Base-by-base conservation (phyloP, 2,888 invertebrate species). In the Dendrolimus pini region DNA sequence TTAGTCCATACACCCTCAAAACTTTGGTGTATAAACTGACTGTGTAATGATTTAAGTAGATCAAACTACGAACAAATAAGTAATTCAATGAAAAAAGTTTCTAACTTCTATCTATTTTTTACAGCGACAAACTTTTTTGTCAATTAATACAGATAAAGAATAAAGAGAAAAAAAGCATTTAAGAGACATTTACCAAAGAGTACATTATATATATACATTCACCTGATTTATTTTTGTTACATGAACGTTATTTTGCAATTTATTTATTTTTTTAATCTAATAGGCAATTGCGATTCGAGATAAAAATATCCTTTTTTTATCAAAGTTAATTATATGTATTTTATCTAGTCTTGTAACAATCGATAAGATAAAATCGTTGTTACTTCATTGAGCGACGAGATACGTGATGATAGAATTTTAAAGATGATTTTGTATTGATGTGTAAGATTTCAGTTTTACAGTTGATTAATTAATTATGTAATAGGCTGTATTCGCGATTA, bases 211-310 rank as follows among this genome's bases (percentile, higher is more conserved):
- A n/a, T n/a, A 14, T 8, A 56, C 58, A 56, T 58, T 58, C 58
- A 56, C 58, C 47, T 18, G 13, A 55, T 56, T 54, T 56, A 58
- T 54, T 58, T 56, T 52, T 47, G 55, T 58, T 54, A 10, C 13
- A 9, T 41, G 30, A 41, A 13, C 12, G 41, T 9, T n/a, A 13
- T 53, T 53, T 53, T 56, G 13, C 7, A 53, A 41, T 56, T 53
- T 0, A 9, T 47, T 47, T 1, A 3, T 47, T 47, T 47, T 9
- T 47, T 47, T 2, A 47, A 9, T 30, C 30, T 30, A 30, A 47
- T 10, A 10, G 47, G 47, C 47, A 47, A 47, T 47, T 47, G 6
- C 30, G 47, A 47, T 47, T 10, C 2, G 9, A 47, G 47, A 47
- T 47, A 47, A 47, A 47, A 47, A 47, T 9, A 9, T 9, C 47